Base-by-base conservation (phyloP, 2,888 invertebrate genomes). In the Poecilus cupreus region DNA sequence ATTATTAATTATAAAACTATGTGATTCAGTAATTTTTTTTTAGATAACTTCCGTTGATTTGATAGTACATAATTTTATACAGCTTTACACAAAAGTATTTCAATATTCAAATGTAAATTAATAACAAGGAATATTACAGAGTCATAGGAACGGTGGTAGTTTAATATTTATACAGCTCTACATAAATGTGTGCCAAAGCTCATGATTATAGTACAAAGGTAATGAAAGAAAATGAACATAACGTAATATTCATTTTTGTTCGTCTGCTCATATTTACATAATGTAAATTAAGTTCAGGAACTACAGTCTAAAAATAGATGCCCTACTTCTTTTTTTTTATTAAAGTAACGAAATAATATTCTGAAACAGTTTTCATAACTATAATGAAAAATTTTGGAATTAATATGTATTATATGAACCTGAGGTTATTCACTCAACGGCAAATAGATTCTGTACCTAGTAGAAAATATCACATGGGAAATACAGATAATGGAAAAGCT, bases 401-500 rank as follows among this genome's bases (percentile, higher is more conserved):
- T 60, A 60, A 26, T 26, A 26, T 26, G 24, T 3, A 26, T 60
- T 60, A 60, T 60, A 60, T 60, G 26, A 60, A 54, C 20, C 20
- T 20, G 22, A 60, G 26, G 60, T 26, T 60, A 60, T 60, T 60
- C n/a, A n/a, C n/a, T n/a, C n/a, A n/a, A n/a, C n/a, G n/a, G n/a
- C n/a, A n/a, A n/a, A 13, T 24, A 22, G 57, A 57, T 24, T 24
- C 26, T n/a, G 26, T 26, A 26, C 2, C 26, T 57, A 57, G 22
- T 57, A 57, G 57, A 11, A 57, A 57, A 57, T 57, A 57, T 57
- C 57, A 57, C 57, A 10, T 22, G 57, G 57, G 57, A 57, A 57
- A 57, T 57, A 57, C 13, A 26, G 57, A 24, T 57, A 57, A 57
- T 57, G 57, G 57, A 57, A 11, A 22, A 57, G 57, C 26, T 24